phyloP scores from a whole-genome alignment of 2,113 vertebrate genomes.

The Butorides virescens region DNA sequence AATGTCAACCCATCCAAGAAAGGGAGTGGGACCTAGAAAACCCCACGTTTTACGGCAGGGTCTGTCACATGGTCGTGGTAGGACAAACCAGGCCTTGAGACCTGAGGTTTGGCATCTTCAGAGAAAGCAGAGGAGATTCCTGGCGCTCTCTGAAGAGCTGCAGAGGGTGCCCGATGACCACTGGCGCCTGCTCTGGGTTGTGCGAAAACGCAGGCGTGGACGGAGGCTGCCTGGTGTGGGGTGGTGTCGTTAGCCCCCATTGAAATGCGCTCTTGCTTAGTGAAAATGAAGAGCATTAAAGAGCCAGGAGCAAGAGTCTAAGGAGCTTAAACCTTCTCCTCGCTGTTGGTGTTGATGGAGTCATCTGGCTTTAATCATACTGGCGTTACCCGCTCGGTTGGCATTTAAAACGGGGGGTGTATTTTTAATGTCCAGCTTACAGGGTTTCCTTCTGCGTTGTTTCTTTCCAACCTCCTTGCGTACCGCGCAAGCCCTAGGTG shows the following conservation, averaged over 20 bases:
- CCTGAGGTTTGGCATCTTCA: neutral
- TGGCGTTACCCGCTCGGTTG: neutral
- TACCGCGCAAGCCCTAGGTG: neutral
- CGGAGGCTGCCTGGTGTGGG: neutral
- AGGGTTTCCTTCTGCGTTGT: fast-evolving
- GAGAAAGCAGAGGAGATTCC: neutral
- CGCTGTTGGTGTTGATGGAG: neutral
- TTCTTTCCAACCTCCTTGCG: neutral
- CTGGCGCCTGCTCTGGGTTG: neutral
- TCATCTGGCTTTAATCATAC: neutral
- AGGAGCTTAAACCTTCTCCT: neutral
- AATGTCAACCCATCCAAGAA: neutral
- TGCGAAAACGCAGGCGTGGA: neutral
- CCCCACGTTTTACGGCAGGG: neutral
- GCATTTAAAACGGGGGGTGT: fast-evolving
- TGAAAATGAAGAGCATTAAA: neutral
- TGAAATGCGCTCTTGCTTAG: neutral
- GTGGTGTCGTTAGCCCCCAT: neutral
- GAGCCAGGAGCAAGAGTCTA: neutral
- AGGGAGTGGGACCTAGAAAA: fast-evolving
- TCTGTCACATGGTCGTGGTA: neutral
- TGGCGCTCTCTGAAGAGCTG: neutral
- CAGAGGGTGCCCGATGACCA: neutral
- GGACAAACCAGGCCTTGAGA: neutral
- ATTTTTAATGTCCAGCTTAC: neutral